Percentiles rank a stretch among this genome's conserved stretches.
phyloP scores from a whole-genome alignment of 2,113 vertebrate genomes.

The Suricata suricatta region DNA sequence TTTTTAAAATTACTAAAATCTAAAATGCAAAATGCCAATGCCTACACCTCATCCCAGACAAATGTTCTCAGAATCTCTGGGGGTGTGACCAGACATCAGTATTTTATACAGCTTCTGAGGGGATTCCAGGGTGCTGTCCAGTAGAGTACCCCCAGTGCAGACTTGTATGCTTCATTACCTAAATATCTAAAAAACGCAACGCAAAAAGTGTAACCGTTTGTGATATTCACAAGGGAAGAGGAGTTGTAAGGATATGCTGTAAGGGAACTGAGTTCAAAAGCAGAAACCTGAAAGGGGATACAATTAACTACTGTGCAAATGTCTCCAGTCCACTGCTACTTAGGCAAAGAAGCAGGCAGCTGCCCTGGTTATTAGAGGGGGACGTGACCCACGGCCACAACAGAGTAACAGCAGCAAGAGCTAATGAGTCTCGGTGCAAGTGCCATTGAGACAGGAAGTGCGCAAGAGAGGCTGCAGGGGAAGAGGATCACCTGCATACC shows the following conservation, averaged over 20 bases:
- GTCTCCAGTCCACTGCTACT: background rate
- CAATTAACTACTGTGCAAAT: background rate
- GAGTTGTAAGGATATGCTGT: background rate
- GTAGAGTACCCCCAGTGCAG: background rate
- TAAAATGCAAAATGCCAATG: background rate
- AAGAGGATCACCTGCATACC: background rate
- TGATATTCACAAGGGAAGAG: background rate
- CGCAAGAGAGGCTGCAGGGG: background rate
- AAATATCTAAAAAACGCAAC: background rate
- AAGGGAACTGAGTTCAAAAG: background rate
- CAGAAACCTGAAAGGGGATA: background rate
- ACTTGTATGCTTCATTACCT: background rate
- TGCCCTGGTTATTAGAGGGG: background rate
- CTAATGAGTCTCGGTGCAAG: background rate
- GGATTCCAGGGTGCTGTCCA: background rate
- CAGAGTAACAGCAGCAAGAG: background rate
- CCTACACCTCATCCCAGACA: background rate
- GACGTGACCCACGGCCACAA: background rate
- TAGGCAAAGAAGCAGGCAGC: background rate
- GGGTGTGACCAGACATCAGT: background rate
- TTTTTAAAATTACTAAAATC: background rate
- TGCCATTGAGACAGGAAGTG: background rate
- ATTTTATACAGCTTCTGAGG: slow-evolving; percentile 29
- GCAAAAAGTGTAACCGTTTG: background rate
- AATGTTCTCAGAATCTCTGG: background rate